phyloP scores from a whole-genome alignment of 2,888 invertebrate species.

The Torymus auratus region DNA sequence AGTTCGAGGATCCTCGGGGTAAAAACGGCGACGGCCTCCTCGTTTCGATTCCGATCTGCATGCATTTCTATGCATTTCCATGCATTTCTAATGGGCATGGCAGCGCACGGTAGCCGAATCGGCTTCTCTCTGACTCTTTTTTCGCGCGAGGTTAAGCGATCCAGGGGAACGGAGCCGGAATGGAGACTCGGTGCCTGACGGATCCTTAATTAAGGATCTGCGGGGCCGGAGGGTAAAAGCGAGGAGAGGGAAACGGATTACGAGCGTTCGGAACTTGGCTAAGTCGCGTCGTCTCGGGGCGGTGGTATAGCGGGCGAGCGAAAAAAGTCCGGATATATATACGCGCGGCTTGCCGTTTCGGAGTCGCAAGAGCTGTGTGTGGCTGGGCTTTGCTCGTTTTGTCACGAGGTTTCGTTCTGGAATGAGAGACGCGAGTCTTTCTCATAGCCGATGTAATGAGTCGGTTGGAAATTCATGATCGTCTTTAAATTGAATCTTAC shows the following conservation, averaged over 20 bases:
- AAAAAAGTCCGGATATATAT: too few relatives aligned
- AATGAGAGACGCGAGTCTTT: too few relatives aligned
- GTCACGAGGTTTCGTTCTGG: too few relatives aligned
- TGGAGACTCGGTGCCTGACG: conserved; percentile 61
- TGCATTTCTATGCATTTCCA: conserved; percentile 66
- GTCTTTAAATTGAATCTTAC: too few relatives aligned
- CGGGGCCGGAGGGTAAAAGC: conserved; percentile 24
- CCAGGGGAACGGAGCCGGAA: conserved; percentile 52
- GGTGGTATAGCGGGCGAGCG: too few relatives aligned
- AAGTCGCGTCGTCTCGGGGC: conserved; percentile 30
- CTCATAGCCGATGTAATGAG: too few relatives aligned
- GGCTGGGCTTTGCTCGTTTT: too few relatives aligned
- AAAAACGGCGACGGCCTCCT: conserved; percentile 52
- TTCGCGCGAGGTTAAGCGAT: conserved; percentile 59
- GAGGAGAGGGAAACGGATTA: conserved; percentile 39
- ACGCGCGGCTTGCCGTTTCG: too few relatives aligned
- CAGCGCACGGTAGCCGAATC: too few relatives aligned
- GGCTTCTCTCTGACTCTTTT: conserved; percentile 1
- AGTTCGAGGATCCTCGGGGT: conserved; percentile 56
- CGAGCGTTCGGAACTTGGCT: conserved; percentile 40
- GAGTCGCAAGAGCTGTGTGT: too few relatives aligned
- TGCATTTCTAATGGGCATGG: conserved; percentile 68
- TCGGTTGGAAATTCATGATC: too few relatives aligned
- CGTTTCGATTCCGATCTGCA: conserved; percentile 60
- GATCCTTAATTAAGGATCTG: conserved; percentile 70